Evolutionary conservation across 2,113 vertebrate species (phyloP), one percentile per base, ranked within the genome.

Genomic region (Malurus alboscapulatus): DNA sequence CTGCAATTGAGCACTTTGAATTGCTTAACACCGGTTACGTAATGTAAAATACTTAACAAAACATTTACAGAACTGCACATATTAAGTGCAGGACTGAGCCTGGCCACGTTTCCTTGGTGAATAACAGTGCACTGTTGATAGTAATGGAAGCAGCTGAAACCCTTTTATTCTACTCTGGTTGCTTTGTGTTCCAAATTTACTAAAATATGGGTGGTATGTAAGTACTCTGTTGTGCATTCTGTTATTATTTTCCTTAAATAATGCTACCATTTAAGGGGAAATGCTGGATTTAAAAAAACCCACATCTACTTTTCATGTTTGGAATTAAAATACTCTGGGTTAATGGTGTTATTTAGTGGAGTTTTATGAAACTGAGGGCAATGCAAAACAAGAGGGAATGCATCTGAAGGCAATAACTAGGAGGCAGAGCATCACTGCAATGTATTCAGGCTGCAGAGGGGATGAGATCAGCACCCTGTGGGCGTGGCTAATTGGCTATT

Each of bases 381-480:
- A 18, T 24, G 44, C 42, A 80, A 89, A 82, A 2, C 25, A 77
- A 81, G 48, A 36, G 5, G 15, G 29, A 84, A 84, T 79, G 84
- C 58, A 91, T 32, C 32, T 76, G n/a, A 17, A 75, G 32, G 9
- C 48, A 63, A 32, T 55, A 84, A 50, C 42, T 50, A 27, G 38
- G 76, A 72, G 66, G 51, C 7, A 54, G 8, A 16, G 11, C 6
- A 7, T 40, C 42, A 51, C 48, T 19, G 4, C 27, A 7, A 9
- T 7, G 18, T 29, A 24, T n/a, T 24, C 45, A 20, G 53, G 22
- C 29, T 32, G 21, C 44, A 66, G 32, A 51, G 12, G 1, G 2
- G 1, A 14, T 22, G 27, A 44, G 8, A 7, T 66, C 8, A 24
- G 18, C 16, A 16, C 34, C 1, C 0, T 13, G 30, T 27, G 18